phyloP scores from a whole-genome alignment of 2,888 invertebrate species.

The Himalopsyche anomala region DNA sequence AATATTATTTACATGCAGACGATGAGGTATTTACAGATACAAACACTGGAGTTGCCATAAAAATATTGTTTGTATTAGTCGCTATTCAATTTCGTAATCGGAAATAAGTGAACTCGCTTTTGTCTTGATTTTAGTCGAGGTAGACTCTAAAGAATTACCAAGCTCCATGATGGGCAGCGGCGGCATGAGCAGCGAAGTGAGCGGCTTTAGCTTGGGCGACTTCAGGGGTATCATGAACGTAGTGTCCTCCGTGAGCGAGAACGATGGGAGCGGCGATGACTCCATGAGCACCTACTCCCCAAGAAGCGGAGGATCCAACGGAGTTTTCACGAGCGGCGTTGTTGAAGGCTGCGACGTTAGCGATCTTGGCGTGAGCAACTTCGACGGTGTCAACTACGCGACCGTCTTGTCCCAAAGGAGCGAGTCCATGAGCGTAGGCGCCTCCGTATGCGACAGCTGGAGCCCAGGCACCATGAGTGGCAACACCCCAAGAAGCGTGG shows the following conservation, averaged over 20 bases:
- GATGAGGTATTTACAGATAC: constrained; percentile 15
- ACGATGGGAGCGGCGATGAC: constrained; percentile 76
- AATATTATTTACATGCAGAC: background rate
- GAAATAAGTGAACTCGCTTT: background rate
- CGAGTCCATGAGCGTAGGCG: constrained; percentile 67
- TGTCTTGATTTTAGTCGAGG: background rate
- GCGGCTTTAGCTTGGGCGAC: constrained; percentile 79
- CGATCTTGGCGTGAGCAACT: constrained; percentile 72
- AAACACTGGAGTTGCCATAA: background rate
- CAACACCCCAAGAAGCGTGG: constrained; percentile 51
- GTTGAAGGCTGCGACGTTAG: constrained; percentile 70
- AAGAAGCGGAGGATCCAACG: no score
- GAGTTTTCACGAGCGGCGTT: constrained; percentile 72
- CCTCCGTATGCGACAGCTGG: background rate
- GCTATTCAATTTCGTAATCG: constrained; percentile 35
- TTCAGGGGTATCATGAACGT: constrained; percentile 79
- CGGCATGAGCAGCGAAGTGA: constrained; percentile 70
- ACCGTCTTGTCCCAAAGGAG: constrained; percentile 60
- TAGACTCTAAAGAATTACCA: background rate
- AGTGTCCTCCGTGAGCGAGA: constrained; percentile 77
- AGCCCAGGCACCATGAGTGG: constrained; percentile 28
- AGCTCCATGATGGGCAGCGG: constrained; percentile 64
- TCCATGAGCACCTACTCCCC: constrained; percentile 68
- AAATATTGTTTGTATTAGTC: background rate
- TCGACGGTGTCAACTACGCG: constrained; percentile 71